Conservation (phyloP, 2,888 invertebrate genomes). For the Deilephila elpenor region DNA sequence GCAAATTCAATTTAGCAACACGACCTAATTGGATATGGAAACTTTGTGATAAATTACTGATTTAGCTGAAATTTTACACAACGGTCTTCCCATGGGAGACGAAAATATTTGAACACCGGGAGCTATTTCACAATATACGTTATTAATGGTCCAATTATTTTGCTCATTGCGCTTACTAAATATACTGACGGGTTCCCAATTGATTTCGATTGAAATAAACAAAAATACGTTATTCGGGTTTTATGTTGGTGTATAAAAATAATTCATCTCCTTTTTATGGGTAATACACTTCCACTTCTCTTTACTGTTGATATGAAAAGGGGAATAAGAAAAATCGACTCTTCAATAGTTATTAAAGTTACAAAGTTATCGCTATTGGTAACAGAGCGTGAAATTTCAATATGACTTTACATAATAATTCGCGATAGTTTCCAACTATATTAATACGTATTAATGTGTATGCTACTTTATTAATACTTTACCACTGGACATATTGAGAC, state of each 20-base stretch:
- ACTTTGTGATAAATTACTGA: conserved; percentile 10
- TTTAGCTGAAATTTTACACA: conserved; percentile 5
- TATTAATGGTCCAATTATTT: conserved; percentile 9
- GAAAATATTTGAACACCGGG: background rate
- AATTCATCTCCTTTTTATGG: no score
- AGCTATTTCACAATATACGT: background rate
- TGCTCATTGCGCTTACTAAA: background rate
- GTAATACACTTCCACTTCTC: background rate
- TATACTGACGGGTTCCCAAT: background rate
- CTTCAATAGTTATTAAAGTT: background rate
- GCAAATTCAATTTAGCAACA: conserved; percentile 25
- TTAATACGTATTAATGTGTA: no score
- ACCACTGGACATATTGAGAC: no score
- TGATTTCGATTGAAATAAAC: background rate
- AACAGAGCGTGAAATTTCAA: background rate
- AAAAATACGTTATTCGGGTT: background rate
- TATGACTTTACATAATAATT: background rate
- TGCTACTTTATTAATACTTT: no score
- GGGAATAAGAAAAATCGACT: background rate
- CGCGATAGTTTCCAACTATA: background rate
- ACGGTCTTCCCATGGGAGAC: background rate
- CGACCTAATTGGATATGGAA: conserved; percentile 24
- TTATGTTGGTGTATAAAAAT: no score
- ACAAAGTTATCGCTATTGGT: background rate
- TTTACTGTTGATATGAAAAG: background rate